Percentiles rank a stretch among this genome's conserved stretches.
Evolutionary conservation across 2,113 vertebrate genomes (phyloP).

Genomic region (Chlorocebus sabaeus): DNA sequence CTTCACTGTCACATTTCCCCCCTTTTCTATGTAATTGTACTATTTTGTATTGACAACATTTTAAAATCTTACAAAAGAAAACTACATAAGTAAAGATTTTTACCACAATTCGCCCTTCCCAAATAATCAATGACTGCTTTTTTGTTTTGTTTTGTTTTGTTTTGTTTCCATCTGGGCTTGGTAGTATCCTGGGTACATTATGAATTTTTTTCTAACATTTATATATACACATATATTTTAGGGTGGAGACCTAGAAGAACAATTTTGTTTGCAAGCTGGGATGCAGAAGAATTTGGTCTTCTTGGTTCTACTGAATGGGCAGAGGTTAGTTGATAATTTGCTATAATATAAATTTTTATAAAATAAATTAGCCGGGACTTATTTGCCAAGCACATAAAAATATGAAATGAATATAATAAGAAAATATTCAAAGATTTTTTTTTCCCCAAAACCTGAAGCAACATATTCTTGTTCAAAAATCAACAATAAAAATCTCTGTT

Average conservation of each 20-base stretch:
- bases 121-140: not conserved
- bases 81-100: not conserved
- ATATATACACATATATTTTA: constrained; percentile 64
- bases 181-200: not conserved
- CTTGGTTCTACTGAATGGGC: constrained; percentile 97
- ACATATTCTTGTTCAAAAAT: not conserved
- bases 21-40: not conserved
- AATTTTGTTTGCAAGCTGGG: constrained; percentile 97
- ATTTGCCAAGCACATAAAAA: not conserved
- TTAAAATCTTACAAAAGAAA: not conserved
- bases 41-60: not conserved
- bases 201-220: not conserved
- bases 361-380: not conserved
- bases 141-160: not conserved
- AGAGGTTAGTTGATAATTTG: constrained; percentile 86
- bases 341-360: not conserved
- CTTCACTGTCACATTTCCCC: not conserved
- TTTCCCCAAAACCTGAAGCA: not conserved
- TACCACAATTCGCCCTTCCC: not conserved
- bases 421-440: not conserved
- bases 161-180: not conserved
- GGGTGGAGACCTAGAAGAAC: constrained; percentile 96
- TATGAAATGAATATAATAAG: not conserved
- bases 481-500: not conserved
- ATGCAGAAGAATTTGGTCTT: constrained; percentile 97